Base-by-base conservation (phyloP, 2,888 invertebrate genomes). In the Nemotelus nigrinus region DNA sequence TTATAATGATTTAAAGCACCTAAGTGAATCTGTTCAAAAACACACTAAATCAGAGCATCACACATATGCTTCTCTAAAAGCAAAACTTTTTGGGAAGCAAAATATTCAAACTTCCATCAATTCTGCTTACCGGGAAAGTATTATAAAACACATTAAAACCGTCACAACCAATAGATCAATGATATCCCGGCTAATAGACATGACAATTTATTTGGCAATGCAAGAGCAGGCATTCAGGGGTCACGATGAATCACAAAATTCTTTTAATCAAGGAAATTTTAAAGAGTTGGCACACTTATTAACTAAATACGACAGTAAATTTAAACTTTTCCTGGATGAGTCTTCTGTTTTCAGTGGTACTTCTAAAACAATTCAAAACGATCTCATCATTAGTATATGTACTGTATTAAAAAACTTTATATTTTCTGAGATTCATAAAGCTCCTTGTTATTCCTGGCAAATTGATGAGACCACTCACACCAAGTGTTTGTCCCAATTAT, bases 391-490 rank as follows among this genome's bases (percentile, higher is more conserved):
- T 10, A 8, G 65, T 47, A 65, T 65, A 25, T 10, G n/a, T 45
- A 39, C 4, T 5, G 47, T 65, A 3, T n/a, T 65, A 7, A 7
- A 47, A 44, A 65, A 25, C 41, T 47, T 47, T 3, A 65, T 65
- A 45, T 2, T 5, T 4, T 47, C 45, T 4, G 65, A 65, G 47
- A 65, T 65, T 45, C 44, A 44, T 47, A n/a, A 65, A 44, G n/a
- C 65, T 45, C 65, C 25, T 45, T 44, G 47, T 65, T 65, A 45
- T 65, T 65, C 65, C 5, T 65, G 65, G 65, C 65, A 65, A 47
- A 47, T 44, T 43, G 65, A 65, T 47, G 65, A 65, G 41, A 47
- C 65, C 5, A 65, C 65, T n/a, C 45, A 65, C 47, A 43, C n/a
- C 47, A n/a, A 5, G 5, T 39, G 41, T 45, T 47, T 44, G 6